These are phyloP conservation scores for Drosophila fulvimacula DNA, from an alignment of 2,888 invertebrate species.

Conservation along the genomic window DNA sequence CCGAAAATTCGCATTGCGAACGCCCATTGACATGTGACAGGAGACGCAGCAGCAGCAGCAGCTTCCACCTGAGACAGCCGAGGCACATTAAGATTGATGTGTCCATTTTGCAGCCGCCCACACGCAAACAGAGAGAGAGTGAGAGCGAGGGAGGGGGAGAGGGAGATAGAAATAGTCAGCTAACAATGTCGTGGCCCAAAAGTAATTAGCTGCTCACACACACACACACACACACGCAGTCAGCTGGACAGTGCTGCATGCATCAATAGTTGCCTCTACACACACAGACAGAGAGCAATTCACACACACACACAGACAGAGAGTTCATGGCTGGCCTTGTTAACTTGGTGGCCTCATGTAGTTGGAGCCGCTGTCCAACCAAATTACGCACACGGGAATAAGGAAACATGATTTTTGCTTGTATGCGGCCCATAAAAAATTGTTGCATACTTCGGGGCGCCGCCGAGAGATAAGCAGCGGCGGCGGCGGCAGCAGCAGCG, in stretches of 20 bases:
- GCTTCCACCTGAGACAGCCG: conserved; percentile 64
- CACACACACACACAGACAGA: conserved; percentile 14
- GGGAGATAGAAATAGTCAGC: conserved; percentile 34
- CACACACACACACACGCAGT: conserved; percentile 28
- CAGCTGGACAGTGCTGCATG: conserved; percentile 26
- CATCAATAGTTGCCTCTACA: conserved; percentile 65
- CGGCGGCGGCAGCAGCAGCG: neutral
- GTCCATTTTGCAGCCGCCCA: conserved; percentile 58
- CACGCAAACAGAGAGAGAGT: conserved; percentile 19
- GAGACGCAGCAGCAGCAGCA: conserved; percentile 20
- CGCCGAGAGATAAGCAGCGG: conserved; percentile 51
- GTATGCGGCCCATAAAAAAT: conserved; percentile 78
- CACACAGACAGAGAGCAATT: conserved; percentile 8
- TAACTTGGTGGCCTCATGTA: conserved; percentile 64
- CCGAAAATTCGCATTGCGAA: conserved; percentile 72
- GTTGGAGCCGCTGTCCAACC: conserved; percentile 53
- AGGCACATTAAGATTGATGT: conserved; percentile 74
- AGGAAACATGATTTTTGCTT: conserved; percentile 82
- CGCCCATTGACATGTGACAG: conserved; percentile 73
- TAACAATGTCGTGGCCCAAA: conserved; percentile 64
- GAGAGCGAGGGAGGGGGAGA: neutral
- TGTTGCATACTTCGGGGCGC: conserved; percentile 75
- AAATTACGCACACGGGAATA: conserved; percentile 81
- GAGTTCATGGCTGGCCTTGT: conserved; percentile 58
- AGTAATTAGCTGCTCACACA: conserved; percentile 66